A percentile compares a stretch with the other conserved stretches of the same genome.
Evolutionary conservation across 2,888 invertebrate genomes (phyloP).

Genomic region (Aspidiotus rigidus): DNA sequence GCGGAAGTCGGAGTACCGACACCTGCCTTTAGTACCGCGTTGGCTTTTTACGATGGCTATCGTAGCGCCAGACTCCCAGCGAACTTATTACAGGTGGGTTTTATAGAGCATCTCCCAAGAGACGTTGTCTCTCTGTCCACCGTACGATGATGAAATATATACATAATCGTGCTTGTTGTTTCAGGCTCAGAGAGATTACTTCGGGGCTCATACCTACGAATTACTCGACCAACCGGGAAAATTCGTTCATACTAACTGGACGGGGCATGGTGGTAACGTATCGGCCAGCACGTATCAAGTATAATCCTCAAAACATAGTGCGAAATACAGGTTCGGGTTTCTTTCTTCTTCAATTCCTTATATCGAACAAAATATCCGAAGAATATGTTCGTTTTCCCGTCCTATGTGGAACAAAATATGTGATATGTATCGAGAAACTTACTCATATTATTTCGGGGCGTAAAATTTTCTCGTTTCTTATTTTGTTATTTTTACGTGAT

Average conservation of each 20-base stretch:
- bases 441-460: too few relatives aligned
- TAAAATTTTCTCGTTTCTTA: too few relatives aligned
- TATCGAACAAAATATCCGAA: too few relatives aligned
- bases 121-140: not conserved
- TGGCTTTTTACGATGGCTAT: conserved; percentile 97
- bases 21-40: conserved; percentile 84
- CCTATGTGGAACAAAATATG: too few relatives aligned
- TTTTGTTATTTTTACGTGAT: too few relatives aligned
- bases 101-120: not conserved
- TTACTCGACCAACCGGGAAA: conserved; percentile 71
- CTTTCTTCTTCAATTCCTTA: too few relatives aligned
- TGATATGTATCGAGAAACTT: too few relatives aligned
- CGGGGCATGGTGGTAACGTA: conserved; percentile 92
- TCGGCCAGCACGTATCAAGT: conserved; percentile 86
- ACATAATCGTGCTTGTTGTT: conserved; percentile 36
- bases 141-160: not conserved
- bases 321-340: not conserved
- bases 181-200: conserved; percentile 92
- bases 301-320: conserved; percentile 42
- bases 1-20: conserved; percentile 76
- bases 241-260: conserved; percentile 98
- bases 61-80: conserved; percentile 78
- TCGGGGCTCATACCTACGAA: conserved; percentile 98
- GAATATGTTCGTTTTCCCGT: too few relatives aligned
- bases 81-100: conserved; percentile 74